A percentile compares a stretch with the other conserved stretches of the same genome.
Conservation (phyloP, 2,888 invertebrate species). For the Graphium colonna region DNA sequence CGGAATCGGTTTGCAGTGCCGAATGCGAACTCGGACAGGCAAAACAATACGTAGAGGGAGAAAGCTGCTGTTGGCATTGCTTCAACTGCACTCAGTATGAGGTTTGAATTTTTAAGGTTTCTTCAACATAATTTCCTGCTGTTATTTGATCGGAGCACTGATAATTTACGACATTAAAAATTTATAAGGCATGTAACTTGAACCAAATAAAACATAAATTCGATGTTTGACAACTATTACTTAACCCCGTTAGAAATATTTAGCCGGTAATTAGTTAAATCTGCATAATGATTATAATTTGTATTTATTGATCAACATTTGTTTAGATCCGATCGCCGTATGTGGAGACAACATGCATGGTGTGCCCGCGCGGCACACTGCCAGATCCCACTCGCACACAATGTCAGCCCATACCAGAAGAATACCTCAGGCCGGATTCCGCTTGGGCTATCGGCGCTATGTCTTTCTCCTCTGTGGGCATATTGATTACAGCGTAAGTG, state of each 20-base stretch:
- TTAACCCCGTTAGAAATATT: too few relatives aligned
- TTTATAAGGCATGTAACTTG: too few relatives aligned
- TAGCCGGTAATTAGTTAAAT: too few relatives aligned
- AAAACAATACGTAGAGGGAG: slow-evolving; percentile 94
- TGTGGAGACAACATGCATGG: slow-evolving; percentile 91
- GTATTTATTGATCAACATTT: too few relatives aligned
- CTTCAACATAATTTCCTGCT: too few relatives aligned
- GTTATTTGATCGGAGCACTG: too few relatives aligned
- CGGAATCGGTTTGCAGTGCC: slow-evolving; percentile 94
- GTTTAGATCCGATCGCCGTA: slow-evolving; percentile 87
- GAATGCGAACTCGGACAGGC: slow-evolving; percentile 94
- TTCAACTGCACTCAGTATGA: slow-evolving; percentile 80
- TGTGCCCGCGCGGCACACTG: slow-evolving; percentile 90
- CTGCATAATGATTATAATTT: too few relatives aligned
- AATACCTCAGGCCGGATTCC: slow-evolving; percentile 89
- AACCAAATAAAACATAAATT: too few relatives aligned
- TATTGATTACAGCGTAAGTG: slow-evolving; percentile 86
- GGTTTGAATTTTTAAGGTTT: slow-evolving; percentile 44
- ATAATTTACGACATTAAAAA: too few relatives aligned
- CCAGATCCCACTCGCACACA: slow-evolving; percentile 87
- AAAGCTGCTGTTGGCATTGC: slow-evolving; percentile 97
- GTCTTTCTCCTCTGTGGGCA: slow-evolving; percentile 92
- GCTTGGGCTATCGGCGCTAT: slow-evolving; percentile 97
- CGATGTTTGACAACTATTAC: too few relatives aligned
- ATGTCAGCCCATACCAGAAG: slow-evolving; percentile 90